A percentile compares a stretch with the other conserved stretches of the same genome.
Conservation (phyloP, 1,140 invertebrate species). For the Caenorhabditis remanei region DNA sequence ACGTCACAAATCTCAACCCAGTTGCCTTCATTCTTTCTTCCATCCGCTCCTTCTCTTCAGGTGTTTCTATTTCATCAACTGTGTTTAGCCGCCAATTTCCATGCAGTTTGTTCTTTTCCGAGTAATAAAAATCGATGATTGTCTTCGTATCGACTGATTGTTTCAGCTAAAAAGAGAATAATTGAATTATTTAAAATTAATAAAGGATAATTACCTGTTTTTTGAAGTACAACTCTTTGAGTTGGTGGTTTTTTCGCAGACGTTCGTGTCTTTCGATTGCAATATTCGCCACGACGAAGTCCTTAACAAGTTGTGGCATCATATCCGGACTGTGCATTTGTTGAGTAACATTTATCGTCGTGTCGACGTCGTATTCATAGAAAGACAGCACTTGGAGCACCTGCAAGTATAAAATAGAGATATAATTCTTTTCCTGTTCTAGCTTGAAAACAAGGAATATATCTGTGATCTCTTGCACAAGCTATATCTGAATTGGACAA, state of each 20-base stretch:
- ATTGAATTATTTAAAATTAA: neutral
- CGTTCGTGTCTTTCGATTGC: neutral
- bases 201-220: neutral
- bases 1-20: neutral
- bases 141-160: neutral
- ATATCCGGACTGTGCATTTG: neutral
- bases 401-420: neutral
- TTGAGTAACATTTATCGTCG: neutral
- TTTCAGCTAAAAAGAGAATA: neutral
- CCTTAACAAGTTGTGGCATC: neutral
- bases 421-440: neutral
- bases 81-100: constrained; percentile 30
- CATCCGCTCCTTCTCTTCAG: neutral
- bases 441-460: too few relatives aligned
- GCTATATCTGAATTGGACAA: too few relatives aligned
- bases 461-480: too few relatives aligned
- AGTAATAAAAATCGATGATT: constrained; percentile 13
- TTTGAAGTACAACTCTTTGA: neutral
- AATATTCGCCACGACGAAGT: constrained; percentile 1
- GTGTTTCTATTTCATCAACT: neutral
- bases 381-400: neutral
- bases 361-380: neutral
- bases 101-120: neutral
- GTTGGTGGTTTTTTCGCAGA: neutral
- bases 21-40: neutral